These are phyloP conservation scores for Ciona savignyi DNA, from an alignment of 23 tunicate species.

Conservation along the genomic window DNA sequence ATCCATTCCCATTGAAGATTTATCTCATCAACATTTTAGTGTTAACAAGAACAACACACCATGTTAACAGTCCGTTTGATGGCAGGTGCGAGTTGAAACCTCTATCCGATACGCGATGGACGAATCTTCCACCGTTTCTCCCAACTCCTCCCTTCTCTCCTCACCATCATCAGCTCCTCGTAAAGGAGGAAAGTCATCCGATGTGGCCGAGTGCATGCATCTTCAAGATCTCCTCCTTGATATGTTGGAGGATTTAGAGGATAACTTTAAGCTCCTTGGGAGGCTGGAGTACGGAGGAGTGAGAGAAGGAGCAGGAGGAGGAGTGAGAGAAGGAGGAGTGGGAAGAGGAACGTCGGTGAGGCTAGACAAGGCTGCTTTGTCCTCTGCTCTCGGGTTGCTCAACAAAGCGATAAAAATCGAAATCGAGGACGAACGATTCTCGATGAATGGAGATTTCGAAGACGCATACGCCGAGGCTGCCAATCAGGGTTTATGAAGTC, in stretches of 20 bases:
- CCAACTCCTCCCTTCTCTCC: not conserved
- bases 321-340: no score
- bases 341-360: constrained; percentile 30
- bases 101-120: constrained; percentile 54
- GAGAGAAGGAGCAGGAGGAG: no score
- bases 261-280: constrained; percentile 44
- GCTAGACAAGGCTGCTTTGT: constrained; percentile 23
- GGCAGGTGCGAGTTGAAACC: constrained; percentile 77
- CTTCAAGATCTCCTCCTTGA: constrained; percentile 74
- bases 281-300: constrained; percentile 39
- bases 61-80: no score
- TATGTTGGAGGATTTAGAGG: constrained; percentile 85
- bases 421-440: constrained; percentile 15
- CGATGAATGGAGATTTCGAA: constrained; percentile 64
- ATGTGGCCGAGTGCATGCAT: constrained; percentile 42
- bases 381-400: constrained; percentile 34
- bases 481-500: not conserved
- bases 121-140: not conserved
- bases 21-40: no score
- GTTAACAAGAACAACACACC: no score
- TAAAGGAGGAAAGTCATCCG: not conserved
- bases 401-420: constrained; percentile 43
- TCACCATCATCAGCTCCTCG: not conserved
- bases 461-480: constrained; percentile 28
- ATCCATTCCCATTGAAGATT: no score